Evolutionary conservation across 2,113 vertebrate genomes (phyloP).

Genomic region (Tautogolabrus adspersus): DNA sequence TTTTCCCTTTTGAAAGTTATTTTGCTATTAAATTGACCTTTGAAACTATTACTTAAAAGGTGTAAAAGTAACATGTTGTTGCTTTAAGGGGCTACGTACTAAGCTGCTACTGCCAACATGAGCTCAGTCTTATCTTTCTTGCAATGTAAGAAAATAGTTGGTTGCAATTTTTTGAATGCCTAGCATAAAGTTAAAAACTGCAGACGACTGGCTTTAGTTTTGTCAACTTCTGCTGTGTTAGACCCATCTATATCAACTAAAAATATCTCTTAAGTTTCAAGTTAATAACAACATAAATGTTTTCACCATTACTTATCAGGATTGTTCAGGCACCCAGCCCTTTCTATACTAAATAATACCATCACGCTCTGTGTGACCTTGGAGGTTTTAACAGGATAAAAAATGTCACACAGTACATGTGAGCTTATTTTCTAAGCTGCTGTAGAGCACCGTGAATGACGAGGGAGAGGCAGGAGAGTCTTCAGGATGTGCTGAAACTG

Average conservation of each 20-base stretch:
- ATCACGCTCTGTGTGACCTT: constrained; percentile 2
- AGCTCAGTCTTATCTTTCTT: background rate
- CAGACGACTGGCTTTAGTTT: background rate
- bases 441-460: background rate
- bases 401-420: background rate
- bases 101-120: background rate
- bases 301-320: too few relatives aligned
- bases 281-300: too few relatives aligned
- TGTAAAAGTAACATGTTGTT: background rate
- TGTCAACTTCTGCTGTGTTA: background rate
- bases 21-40: too few relatives aligned
- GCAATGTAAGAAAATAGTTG: background rate
- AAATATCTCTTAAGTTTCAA: too few relatives aligned
- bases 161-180: background rate
- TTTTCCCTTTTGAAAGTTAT: too few relatives aligned
- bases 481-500: background rate
- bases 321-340: too few relatives aligned
- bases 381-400: background rate
- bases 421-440: background rate
- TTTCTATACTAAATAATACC: background rate
- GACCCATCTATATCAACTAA: too few relatives aligned
- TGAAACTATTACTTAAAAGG: too few relatives aligned
- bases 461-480: background rate
- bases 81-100: background rate
- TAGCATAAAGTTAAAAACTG: too few relatives aligned